A percentile compares a stretch with the other conserved stretches of the same genome.
Evolutionary conservation across 2,888 invertebrate species (phyloP).

Genomic region (Ischnura elegans): DNA sequence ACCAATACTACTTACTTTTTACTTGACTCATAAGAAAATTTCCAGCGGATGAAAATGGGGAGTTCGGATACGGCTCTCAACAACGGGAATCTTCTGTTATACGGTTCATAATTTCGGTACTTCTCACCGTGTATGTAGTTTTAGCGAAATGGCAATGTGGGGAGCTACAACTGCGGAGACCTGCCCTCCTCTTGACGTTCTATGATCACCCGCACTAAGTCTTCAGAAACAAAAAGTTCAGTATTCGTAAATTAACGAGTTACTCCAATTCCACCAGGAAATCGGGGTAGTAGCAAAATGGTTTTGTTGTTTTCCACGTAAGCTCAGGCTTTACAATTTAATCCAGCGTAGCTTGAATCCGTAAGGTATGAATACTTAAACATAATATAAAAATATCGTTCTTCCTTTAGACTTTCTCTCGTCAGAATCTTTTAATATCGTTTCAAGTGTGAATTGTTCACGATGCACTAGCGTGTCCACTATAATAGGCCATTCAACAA

Average conservation of each 20-base stretch:
- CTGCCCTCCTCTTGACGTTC: neutral
- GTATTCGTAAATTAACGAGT: neutral
- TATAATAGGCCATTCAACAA: neutral
- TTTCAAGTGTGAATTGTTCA: neutral
- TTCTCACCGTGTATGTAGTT: neutral
- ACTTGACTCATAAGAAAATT: constrained; percentile 5
- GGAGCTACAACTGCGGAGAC: neutral
- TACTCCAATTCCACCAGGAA: neutral
- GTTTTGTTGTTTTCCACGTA: neutral
- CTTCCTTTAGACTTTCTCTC: neutral
- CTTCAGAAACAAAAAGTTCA: neutral
- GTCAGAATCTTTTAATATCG: neutral
- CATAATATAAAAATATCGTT: neutral
- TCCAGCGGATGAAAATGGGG: neutral
- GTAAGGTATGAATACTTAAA: neutral
- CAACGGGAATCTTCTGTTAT: neutral
- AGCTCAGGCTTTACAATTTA: neutral
- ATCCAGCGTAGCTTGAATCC: neutral
- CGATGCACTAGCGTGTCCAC: neutral
- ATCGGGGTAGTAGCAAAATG: neutral
- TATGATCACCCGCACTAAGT: neutral
- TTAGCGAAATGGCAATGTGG: neutral
- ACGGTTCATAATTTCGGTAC: too few relatives aligned
- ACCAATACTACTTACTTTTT: neutral
- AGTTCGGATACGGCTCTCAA: neutral